These are phyloP conservation scores for Sarcophaga rosellei DNA, from an alignment of 2,888 invertebrate species.

Conservation along the genomic window DNA sequence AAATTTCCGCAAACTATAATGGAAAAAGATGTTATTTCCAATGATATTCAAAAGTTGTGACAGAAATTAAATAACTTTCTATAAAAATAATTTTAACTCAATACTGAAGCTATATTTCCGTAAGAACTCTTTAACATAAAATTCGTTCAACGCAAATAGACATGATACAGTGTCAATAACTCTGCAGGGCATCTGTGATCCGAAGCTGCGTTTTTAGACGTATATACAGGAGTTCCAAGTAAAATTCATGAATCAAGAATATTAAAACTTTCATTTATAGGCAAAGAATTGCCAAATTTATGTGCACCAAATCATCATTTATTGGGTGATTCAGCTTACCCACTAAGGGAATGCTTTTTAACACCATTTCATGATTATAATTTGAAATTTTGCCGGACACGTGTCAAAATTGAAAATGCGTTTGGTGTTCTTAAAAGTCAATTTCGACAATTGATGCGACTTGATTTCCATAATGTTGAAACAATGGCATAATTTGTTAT, in stretches of 20 bases:
- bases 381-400: constrained; percentile 9
- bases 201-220: constrained; percentile 64
- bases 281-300: constrained; percentile 24
- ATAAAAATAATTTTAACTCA: neutral
- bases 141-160: constrained; percentile 73
- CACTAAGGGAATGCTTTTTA: constrained; percentile 35
- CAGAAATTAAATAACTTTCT: neutral
- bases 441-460: constrained; percentile 4
- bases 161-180: constrained; percentile 66
- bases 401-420: neutral
- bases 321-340: constrained; percentile 55
- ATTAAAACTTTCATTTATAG: no score
- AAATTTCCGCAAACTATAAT: constrained; percentile 8
- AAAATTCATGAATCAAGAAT: constrained; percentile 70
- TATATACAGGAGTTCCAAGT: constrained; percentile 72
- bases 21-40: constrained; percentile 24
- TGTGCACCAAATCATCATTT: constrained; percentile 45
- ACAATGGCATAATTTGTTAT: constrained; percentile 14
- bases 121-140: constrained; percentile 74
- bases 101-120: constrained; percentile 54
- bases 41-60: constrained; percentile 32
- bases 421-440: constrained; percentile 8
- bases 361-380: no score
- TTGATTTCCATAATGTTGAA: constrained; percentile 35
- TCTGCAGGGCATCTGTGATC: constrained; percentile 74